These are phyloP conservation scores for Haliclona indistincta DNA, from an alignment of 37 sponge, comb jelly and placozoan species.

Conservation along the genomic window DNA sequence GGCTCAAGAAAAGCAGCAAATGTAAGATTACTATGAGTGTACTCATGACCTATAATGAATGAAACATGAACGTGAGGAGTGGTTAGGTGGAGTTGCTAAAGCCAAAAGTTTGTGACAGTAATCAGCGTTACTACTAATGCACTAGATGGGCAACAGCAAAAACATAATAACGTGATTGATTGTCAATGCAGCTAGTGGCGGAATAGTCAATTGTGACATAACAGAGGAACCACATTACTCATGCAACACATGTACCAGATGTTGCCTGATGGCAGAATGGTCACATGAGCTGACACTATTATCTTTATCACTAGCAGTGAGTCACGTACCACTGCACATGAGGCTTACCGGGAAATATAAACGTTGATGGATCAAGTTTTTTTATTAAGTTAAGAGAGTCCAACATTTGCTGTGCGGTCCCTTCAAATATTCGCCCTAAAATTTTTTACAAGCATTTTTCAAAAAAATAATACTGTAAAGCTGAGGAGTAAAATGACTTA, in stretches of 20 bases:
- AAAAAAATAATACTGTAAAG: background rate
- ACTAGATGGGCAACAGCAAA: background rate
- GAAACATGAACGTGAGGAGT: background rate
- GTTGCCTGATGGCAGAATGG: no score
- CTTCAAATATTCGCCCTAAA: constrained; percentile 73
- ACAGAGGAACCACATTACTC: background rate
- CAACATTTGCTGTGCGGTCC: constrained; percentile 44
- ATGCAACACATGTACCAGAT: background rate
- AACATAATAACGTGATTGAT: background rate
- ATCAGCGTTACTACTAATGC: background rate
- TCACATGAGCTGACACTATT: no score
- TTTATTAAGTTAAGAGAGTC: constrained; percentile 35
- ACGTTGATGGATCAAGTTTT: constrained; percentile 14
- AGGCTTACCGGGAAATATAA: constrained; percentile 65
- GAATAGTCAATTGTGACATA: background rate
- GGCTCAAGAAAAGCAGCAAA: constrained; percentile 44
- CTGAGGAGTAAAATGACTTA: background rate
- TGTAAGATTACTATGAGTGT: constrained; percentile 46
- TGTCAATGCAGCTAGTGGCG: background rate
- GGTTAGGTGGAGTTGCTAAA: background rate
- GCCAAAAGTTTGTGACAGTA: background rate
- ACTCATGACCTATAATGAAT: constrained; percentile 62
- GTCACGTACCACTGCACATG: no score
- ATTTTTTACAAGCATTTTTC: background rate
- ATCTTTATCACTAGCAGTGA: no score